phyloP scores from a whole-genome alignment of 1,140 invertebrate genomes.

The Ooceraea biroi region DNA sequence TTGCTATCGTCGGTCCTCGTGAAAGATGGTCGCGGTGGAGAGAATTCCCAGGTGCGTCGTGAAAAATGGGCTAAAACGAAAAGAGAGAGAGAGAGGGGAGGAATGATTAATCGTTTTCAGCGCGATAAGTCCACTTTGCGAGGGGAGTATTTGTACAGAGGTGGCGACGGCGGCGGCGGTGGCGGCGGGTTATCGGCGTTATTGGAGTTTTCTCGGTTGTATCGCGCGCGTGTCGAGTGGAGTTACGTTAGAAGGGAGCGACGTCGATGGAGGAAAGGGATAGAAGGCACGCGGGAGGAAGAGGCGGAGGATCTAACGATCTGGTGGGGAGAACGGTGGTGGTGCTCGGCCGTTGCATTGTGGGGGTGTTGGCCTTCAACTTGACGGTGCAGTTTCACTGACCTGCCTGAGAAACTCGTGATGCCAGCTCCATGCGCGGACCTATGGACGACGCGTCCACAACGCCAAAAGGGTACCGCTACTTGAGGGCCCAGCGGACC shows the following conservation, averaged over 20 bases:
- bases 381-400: constrained; percentile 87
- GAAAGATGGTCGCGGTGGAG: background rate
- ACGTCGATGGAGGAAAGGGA: constrained; percentile 21
- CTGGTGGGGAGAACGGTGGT: constrained; percentile 61
- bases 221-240: constrained; percentile 62
- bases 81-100: background rate
- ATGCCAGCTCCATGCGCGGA: constrained; percentile 75
- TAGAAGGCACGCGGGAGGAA: constrained; percentile 51
- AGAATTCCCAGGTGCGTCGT: constrained; percentile 14
- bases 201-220: constrained; percentile 80
- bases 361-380: constrained; percentile 87
- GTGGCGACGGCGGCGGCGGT: constrained; percentile 24
- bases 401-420: constrained; percentile 86
- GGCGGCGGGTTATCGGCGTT: constrained; percentile 76
- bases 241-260: constrained; percentile 51
- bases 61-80: background rate
- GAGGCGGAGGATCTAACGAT: constrained; percentile 68
- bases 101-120: constrained; percentile 61
- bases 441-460: constrained; percentile 56
- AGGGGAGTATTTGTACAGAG: constrained; percentile 53
- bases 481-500: constrained; percentile 65
- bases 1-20: background rate
- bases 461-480: constrained; percentile 73
- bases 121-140: constrained; percentile 33
- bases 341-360: constrained; percentile 84